These are phyloP conservation scores for Megaptera novaeangliae DNA, from an alignment of 2,113 vertebrate species.

Conservation along the genomic window DNA sequence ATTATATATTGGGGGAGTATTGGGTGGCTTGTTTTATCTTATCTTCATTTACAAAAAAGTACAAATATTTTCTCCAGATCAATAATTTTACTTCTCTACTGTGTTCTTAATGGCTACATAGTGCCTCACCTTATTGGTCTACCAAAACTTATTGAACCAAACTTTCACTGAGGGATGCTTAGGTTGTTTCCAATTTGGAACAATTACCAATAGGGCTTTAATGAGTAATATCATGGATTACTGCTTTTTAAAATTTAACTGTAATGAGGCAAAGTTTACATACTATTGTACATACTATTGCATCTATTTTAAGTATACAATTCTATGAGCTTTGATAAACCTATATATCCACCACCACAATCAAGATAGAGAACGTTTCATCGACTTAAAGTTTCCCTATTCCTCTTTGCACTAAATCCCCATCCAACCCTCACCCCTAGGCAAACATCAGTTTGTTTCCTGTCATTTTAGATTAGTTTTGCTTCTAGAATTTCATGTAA, in stretches of 20 bases:
- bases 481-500: background rate
- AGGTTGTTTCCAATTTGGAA: background rate
- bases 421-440: background rate
- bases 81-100: background rate
- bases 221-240: background rate
- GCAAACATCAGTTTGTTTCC: background rate
- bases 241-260: constrained; percentile 24
- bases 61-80: background rate
- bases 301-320: background rate
- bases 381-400: background rate
- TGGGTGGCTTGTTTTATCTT: background rate
- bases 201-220: background rate
- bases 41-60: background rate
- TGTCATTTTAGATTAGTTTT: background rate
- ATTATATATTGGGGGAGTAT: background rate
- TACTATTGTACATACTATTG: background rate
- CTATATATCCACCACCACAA: background rate
- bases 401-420: background rate
- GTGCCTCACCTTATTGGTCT: background rate
- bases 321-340: background rate
- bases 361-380: background rate
- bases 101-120: background rate
- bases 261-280: background rate
- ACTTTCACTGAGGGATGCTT: background rate
- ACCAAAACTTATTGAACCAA: background rate